Base-by-base conservation (phyloP, 2,113 vertebrate species). In the Andinoacara biseriatus region DNA sequence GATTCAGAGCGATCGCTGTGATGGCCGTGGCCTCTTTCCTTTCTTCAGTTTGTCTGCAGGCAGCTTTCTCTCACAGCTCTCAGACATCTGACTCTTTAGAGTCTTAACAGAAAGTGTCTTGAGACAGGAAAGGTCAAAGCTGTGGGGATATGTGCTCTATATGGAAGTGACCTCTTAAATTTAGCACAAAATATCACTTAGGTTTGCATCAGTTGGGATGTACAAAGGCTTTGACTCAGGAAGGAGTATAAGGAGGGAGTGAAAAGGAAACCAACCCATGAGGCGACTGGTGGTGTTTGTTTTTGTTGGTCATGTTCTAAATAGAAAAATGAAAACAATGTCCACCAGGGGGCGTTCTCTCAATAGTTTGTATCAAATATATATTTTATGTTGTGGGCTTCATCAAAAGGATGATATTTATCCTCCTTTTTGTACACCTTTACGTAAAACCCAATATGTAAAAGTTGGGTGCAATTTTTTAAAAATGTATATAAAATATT, bases 31-130 rank as follows among this genome's bases (percentile, higher is more conserved):
- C 86, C 76, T 89, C 69, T 43, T 85, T 77, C 67, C 31, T 26
- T 76, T 79, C 76, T 81, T 78, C 43, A 14, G 4, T 57, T 26
- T 81, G 83, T 38, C 87, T 82, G 56, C 83, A 49, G 52, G 54
- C 83, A 81, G 0, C 74, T 40, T 38, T 63, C 67, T 72, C 80
- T 57, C 43, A 6, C 79, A 33, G 57, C 84, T 82, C 77, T 77
- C 80, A 62, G 67, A 82, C 72, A 56, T 76, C 11, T 75, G 46
- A 76, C 18, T 62, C 84, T 79, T 81, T 86, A 74, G 49, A 80
- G 74, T 63, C 77, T 78, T 85, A 75, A 88, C 74, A 60, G 24
- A 82, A 87, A 78, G 69, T 76, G 81, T 89, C 88, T 92, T 1
- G 0, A 67, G 65, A 74, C 80, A 60, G 76, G 76, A 67, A 81